These are phyloP conservation scores for Drosophila tani DNA, from an alignment of 1,140 invertebrate genomes.

Conservation along the genomic window DNA sequence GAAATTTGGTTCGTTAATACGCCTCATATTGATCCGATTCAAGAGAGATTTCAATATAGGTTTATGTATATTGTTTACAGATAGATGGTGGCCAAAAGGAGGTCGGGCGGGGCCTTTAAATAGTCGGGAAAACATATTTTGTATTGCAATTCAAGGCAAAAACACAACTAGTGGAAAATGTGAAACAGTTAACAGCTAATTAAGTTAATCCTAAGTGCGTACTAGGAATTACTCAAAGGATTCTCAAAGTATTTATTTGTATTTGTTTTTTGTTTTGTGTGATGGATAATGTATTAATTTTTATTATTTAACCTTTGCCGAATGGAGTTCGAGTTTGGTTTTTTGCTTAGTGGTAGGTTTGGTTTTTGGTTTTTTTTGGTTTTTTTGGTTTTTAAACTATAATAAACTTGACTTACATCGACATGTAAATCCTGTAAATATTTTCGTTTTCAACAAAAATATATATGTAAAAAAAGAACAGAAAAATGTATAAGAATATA, in stretches of 20 bases:
- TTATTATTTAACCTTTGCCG: conserved; percentile 48
- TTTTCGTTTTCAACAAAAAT: conserved; percentile 75
- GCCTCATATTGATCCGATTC: conserved; percentile 6
- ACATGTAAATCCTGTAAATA: conserved; percentile 87
- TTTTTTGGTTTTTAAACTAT: conserved; percentile 63
- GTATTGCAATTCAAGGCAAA: conserved; percentile 31
- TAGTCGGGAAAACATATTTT: conserved; percentile 22
- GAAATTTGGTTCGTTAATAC: conserved; percentile 13
- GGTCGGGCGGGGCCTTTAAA: conserved; percentile 17
- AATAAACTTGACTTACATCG: conserved; percentile 86
- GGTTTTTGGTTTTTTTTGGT: conserved; percentile 10
- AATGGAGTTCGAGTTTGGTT: conserved; percentile 21
- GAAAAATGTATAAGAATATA: conserved; percentile 83
- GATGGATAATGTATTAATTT: conserved; percentile 28
- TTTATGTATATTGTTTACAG: not conserved
- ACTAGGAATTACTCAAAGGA: conserved; percentile 21
- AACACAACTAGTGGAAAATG: conserved; percentile 46
- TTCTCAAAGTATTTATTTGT: not conserved
- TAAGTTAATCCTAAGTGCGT: conserved; percentile 27
- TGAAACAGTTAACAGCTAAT: conserved; percentile 36
- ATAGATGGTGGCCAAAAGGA: conserved; percentile 13
- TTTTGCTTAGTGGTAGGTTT: conserved; percentile 39
- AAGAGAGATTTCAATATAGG: not conserved
- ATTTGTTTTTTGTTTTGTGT: too few species aligned
- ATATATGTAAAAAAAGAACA: conserved; percentile 76